Base-by-base conservation (phyloP, 2,113 vertebrate genomes). In the Propithecus coquereli region DNA sequence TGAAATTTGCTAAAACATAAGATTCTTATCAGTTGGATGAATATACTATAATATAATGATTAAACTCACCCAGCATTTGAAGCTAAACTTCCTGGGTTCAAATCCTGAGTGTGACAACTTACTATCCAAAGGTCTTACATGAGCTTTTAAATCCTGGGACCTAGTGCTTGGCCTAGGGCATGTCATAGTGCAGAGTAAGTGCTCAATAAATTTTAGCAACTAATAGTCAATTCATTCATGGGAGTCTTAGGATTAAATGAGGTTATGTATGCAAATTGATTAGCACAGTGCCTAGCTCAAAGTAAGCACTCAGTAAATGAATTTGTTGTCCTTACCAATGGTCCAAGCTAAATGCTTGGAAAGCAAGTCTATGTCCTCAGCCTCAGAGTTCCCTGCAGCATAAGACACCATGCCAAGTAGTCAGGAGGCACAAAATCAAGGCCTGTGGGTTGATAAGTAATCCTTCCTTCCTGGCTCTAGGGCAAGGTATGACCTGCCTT, bases 1-100 rank as follows among this genome's bases (percentile, higher is more conserved):
- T 66, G 61, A 50, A 84, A 66, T 70, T 83, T 87, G 18, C 61
- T 45, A 86, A 82, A 94, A 90, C 22, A 32, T 40, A 73, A 89
- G 79, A 45, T 93, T 68, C 34, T 76, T 63, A 3, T 8, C 25
- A 59, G 37, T 70, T 77, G 18, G 90, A 30, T 85, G 18, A 81
- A 34, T 91, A 45, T 20, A 20, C 6, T 61, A 22, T 66, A 17
- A 37, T 63, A 23, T 40, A 30, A 76, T 84, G 37, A 14, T n/a
- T 52, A 66, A 80, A 22, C 40, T 71, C 52, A 66, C 11, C 32
- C 14, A 40, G 17, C 13, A 45, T 71, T 74, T 45, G 71, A 65
- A 88, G 23, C 54, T 45, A 54, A 77, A 52, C 20, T 54, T 82
- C 66, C 61, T 73, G 7, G 9, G 0, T 81, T 94, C 73, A 68